Percentiles rank a stretch among this genome's conserved stretches.
These are phyloP conservation scores for Plectrocnemia conspersa DNA, from an alignment of 1,140 invertebrate species.

Conservation along the genomic window DNA sequence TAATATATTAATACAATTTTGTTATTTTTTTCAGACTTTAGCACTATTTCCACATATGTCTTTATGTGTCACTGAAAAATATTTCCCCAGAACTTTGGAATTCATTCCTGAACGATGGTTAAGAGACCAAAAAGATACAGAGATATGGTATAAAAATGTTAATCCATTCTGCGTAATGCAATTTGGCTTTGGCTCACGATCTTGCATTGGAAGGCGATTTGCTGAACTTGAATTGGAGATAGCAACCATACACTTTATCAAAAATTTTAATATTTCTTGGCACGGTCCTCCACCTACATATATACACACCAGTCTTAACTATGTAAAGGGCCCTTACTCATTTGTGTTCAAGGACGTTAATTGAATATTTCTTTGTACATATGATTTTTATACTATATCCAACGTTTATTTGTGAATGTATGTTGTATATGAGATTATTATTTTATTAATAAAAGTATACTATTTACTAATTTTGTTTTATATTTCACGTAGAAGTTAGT, in stretches of 20 bases:
- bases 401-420: too few relatives aligned
- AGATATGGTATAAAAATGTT: slow-evolving; percentile 43
- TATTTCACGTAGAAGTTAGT: too few relatives aligned
- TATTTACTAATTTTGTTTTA: too few relatives aligned
- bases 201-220: slow-evolving; percentile 58
- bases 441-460: too few relatives aligned
- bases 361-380: too few relatives aligned
- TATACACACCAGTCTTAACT: slow-evolving; percentile 39
- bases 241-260: slow-evolving; percentile 55
- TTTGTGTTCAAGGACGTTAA: slow-evolving; percentile 44
- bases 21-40: slow-evolving; percentile 44
- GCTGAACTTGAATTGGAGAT: slow-evolving; percentile 68
- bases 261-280: slow-evolving; percentile 55
- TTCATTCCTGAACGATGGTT: slow-evolving; percentile 60
- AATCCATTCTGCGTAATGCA: slow-evolving; percentile 55
- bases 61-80: slow-evolving; percentile 47
- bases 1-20: too few relatives aligned
- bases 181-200: slow-evolving; percentile 59
- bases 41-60: slow-evolving; percentile 49
- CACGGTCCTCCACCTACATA: slow-evolving; percentile 40
- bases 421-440: too few relatives aligned
- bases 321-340: slow-evolving; percentile 41
- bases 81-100: slow-evolving; percentile 49
- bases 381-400: too few relatives aligned
- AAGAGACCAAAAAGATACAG: slow-evolving; percentile 40